A percentile compares a stretch with the other conserved stretches of the same genome.
These are phyloP conservation scores for Oxyruncus cristatus DNA, from an alignment of 2,113 vertebrate species.

Conservation along the genomic window DNA sequence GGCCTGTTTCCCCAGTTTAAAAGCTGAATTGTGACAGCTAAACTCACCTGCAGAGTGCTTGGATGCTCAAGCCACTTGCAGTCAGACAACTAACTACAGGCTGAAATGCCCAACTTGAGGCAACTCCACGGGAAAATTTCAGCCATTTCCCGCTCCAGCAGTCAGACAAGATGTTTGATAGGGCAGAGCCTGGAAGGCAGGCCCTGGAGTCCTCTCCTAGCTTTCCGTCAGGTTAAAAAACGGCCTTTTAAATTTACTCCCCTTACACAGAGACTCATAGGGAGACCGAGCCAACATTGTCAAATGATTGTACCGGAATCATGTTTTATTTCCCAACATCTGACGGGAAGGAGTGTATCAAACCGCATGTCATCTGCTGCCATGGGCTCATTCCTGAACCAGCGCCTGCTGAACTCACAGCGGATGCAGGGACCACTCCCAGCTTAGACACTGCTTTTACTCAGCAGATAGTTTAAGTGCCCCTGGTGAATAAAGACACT, in stretches of 20 bases:
- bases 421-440: background rate
- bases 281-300: background rate
- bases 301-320: background rate
- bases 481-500: background rate
- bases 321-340: background rate
- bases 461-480: background rate
- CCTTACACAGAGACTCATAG: background rate
- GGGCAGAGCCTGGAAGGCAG: background rate
- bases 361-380: background rate
- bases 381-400: rapidly evolving
- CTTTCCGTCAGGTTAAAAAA: background rate
- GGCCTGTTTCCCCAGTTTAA: background rate
- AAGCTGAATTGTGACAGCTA: background rate
- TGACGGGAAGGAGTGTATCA: background rate
- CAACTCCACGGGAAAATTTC: background rate
- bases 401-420: background rate
- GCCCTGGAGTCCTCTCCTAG: background rate
- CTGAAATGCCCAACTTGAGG: background rate
- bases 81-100: background rate
- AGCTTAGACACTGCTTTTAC: background rate
- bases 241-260: background rate
- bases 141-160: background rate
- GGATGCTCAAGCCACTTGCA: background rate
- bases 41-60: background rate
- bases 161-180: background rate